phyloP scores from a whole-genome alignment of 2,888 invertebrate species.

The Pyrrhosoma nymphula region DNA sequence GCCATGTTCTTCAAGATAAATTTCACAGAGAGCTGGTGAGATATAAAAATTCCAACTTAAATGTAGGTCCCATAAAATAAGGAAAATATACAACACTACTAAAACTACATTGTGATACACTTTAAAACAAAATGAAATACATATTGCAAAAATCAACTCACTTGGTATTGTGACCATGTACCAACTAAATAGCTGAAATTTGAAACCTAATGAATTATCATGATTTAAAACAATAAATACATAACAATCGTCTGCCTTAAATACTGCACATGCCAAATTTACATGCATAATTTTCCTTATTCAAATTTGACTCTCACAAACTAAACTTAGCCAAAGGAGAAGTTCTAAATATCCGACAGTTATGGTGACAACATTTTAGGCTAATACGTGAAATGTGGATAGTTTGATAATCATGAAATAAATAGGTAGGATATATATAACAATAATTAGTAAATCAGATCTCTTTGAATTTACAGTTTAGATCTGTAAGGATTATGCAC shows the following conservation, averaged over 20 bases:
- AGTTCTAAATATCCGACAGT: not conserved
- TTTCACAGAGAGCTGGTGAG: slow-evolving; percentile 49
- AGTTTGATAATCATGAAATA: not conserved
- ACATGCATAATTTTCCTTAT: not conserved
- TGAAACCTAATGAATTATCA: not conserved
- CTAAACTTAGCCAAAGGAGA: not conserved
- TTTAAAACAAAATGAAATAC: slow-evolving; percentile 8
- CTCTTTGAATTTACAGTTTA: not conserved
- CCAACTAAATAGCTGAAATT: not conserved
- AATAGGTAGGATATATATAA: not conserved
- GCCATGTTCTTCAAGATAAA: slow-evolving; percentile 54
- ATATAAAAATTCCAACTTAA: slow-evolving; percentile 21
- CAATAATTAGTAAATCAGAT: not conserved
- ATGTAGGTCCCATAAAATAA: not conserved
- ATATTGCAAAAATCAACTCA: not conserved
- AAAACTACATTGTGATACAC: not conserved
- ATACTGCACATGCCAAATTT: not conserved
- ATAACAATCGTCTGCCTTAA: not conserved
- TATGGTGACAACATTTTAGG: not conserved
- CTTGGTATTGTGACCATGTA: not conserved
- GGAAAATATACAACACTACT: not conserved
- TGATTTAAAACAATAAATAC: not conserved
- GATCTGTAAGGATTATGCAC: not conserved
- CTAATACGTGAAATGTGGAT: not conserved
- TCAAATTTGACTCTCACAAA: not conserved